Evolutionary conservation across 2,113 vertebrate genomes (phyloP).

Genomic region (Mesoclemmys tuberculata): DNA sequence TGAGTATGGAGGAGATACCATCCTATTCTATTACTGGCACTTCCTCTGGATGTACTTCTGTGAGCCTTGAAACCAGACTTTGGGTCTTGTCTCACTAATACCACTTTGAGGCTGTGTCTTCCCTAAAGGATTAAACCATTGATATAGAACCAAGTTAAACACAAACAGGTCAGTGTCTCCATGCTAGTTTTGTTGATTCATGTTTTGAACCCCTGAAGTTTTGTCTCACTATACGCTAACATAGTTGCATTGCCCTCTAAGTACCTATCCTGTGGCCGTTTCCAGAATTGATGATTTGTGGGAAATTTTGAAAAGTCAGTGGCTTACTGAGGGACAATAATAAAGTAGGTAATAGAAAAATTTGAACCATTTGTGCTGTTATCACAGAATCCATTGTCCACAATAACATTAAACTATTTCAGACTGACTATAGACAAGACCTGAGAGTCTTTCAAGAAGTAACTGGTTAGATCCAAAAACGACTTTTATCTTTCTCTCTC

Average conservation of each 20-base stretch:
- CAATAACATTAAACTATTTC: background rate
- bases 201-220: background rate
- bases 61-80: background rate
- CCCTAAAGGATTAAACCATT: background rate
- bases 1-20: background rate
- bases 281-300: background rate
- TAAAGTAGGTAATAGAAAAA: background rate
- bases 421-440: background rate
- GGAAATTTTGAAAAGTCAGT: background rate
- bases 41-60: background rate
- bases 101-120: background rate
- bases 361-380: background rate
- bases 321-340: background rate
- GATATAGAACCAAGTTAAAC: fast-evolving
- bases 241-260: background rate
- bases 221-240: background rate
- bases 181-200: background rate
- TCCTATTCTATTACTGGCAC: background rate
- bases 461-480: background rate
- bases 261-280: background rate
- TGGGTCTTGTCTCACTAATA: background rate
- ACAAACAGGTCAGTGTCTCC: fast-evolving
- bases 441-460: background rate
- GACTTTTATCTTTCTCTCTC: background rate
- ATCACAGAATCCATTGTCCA: background rate